A percentile compares a stretch with the other conserved stretches of the same genome.
Evolutionary conservation across 2,888 invertebrate species (phyloP).

Genomic region (Chaitophorus viminalis): DNA sequence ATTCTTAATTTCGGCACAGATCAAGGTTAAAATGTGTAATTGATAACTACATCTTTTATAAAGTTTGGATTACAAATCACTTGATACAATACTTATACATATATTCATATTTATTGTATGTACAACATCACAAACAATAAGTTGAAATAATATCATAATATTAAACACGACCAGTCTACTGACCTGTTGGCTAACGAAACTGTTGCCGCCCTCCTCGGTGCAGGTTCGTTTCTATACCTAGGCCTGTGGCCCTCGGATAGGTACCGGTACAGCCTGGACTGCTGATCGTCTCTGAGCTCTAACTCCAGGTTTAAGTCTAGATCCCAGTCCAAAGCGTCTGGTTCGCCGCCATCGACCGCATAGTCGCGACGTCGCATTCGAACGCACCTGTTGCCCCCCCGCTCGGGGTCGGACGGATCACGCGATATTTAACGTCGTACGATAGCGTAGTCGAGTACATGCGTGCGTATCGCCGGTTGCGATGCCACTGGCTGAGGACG

Average conservation of each 20-base stretch:
- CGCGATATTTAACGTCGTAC: neutral
- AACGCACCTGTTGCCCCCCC: conserved; percentile 14
- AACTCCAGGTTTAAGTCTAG: conserved; percentile 64
- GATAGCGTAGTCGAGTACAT: neutral
- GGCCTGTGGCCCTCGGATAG: conserved; percentile 64
- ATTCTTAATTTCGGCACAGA: too few relatives aligned
- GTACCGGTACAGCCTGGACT: conserved; percentile 63
- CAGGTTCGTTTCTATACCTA: conserved; percentile 61
- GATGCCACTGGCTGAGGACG: conserved; percentile 51
- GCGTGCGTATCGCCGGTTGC: conserved; percentile 52
- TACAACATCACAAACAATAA: too few relatives aligned
- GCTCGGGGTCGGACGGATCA: neutral
- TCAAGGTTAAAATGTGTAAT: too few relatives aligned
- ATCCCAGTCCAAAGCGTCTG: conserved; percentile 64
- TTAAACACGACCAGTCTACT: neutral
- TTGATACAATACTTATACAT: too few relatives aligned
- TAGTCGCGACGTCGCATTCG: conserved; percentile 48
- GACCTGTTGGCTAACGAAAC: conserved; percentile 64
- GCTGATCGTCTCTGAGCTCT: conserved; percentile 62
- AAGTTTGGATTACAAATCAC: too few relatives aligned
- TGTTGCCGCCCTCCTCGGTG: conserved; percentile 63
- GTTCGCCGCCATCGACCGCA: conserved; percentile 50
- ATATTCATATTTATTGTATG: too few relatives aligned
- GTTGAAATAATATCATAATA: too few relatives aligned
- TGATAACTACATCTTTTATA: too few relatives aligned